A percentile compares a stretch with the other conserved stretches of the same genome.
Evolutionary conservation across 2,113 vertebrate species (phyloP).

Genomic region (Oncorhynchus mykiss): DNA sequence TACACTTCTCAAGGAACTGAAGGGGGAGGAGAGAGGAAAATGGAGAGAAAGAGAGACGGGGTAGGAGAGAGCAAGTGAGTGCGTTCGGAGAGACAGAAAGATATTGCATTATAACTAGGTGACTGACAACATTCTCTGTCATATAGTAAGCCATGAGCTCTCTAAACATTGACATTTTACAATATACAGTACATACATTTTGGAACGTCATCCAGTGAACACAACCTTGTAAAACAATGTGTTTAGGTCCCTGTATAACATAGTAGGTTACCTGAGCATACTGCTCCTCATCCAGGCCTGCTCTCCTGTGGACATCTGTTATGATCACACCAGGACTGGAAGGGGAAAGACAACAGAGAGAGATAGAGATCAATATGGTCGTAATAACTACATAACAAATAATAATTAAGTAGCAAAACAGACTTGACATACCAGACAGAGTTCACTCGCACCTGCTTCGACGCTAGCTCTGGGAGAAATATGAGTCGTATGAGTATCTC

Average conservation of each 20-base stretch:
- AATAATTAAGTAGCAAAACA: not conserved
- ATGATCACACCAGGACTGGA: constrained; percentile 77
- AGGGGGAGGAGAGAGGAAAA: not conserved
- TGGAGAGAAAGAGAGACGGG: not conserved
- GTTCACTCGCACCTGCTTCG: constrained; percentile 79
- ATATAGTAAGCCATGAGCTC: too few species aligned
- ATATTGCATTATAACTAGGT: too few species aligned
- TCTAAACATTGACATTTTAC: too few species aligned
- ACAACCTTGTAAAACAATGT: not conserved
- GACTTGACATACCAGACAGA: constrained; percentile 73
- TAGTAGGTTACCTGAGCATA: constrained; percentile 67
- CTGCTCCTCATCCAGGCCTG: constrained; percentile 74
- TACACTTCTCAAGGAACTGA: constrained; percentile 69
- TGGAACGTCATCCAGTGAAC: too few species aligned
- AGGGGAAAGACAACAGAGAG: not conserved
- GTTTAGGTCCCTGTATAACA: not conserved
- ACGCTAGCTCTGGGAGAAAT: constrained; percentile 71
- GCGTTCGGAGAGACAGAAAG: too few species aligned
- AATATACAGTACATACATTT: too few species aligned
- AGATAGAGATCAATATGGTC: not conserved
- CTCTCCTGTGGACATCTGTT: constrained; percentile 77
- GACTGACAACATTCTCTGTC: too few species aligned
- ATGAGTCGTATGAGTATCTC: not conserved
- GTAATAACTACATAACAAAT: not conserved
- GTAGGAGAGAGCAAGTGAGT: too few species aligned